These are phyloP conservation scores for Meta bourneti DNA, from an alignment of 2,888 invertebrate genomes.

Conservation along the genomic window DNA sequence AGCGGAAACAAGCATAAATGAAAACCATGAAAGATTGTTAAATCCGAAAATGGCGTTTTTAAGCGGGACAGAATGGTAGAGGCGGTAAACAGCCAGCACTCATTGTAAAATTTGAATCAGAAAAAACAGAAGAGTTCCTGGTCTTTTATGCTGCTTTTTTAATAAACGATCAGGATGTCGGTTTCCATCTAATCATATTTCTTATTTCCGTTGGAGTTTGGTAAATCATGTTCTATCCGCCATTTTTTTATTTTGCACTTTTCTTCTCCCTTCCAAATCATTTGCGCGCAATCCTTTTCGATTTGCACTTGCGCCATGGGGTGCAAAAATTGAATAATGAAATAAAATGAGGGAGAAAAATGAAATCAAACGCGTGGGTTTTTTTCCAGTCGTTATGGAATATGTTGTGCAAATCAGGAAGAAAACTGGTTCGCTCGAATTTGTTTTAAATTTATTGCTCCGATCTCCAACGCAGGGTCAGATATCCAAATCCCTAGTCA, in stretches of 20 bases:
- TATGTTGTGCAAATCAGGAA: too few species aligned
- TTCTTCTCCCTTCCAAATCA: background rate
- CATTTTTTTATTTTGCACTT: background rate
- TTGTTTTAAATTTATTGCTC: too few species aligned
- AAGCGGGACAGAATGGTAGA: slow-evolving; percentile 43
- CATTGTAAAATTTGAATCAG: slow-evolving; percentile 75
- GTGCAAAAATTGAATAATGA: slow-evolving; percentile 21
- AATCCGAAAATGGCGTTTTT: slow-evolving; percentile 55
- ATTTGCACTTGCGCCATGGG: background rate
- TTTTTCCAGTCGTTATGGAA: too few species aligned
- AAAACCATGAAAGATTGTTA: slow-evolving; percentile 31
- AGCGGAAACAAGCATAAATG: slow-evolving; percentile 60
- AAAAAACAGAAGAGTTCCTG: slow-evolving; percentile 51
- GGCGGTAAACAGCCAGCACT: slow-evolving; percentile 19
- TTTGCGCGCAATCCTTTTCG: background rate
- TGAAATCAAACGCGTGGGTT: background rate
- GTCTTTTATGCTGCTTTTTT: slow-evolving; percentile 56
- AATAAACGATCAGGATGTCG: slow-evolving; percentile 46
- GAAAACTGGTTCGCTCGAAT: too few species aligned
- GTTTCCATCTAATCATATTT: slow-evolving; percentile 61
- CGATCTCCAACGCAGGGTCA: too few species aligned
- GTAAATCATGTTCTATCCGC: slow-evolving; percentile 19
- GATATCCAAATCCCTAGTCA: too few species aligned
- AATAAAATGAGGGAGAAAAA: background rate
- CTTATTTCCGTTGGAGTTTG: slow-evolving; percentile 47